Base-by-base conservation (phyloP, 2,797 vertebrate species). In the Synanceia verrucosa region DNA sequence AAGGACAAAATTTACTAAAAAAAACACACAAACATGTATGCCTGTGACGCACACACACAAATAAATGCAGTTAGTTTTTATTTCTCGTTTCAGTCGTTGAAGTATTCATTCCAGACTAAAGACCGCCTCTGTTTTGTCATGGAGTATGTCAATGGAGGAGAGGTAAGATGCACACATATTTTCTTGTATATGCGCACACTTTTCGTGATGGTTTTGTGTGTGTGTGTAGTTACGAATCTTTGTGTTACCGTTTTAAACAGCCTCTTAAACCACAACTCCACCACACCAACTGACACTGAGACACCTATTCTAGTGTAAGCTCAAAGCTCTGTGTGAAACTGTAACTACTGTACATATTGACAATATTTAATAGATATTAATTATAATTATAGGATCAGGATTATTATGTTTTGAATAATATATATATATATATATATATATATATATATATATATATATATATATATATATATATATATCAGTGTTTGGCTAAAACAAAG, bases 81-180 rank as follows among this genome's bases (percentile, higher is more conserved):
- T 78, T 85, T 95, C 87, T 87, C 81, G 78, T 96, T 95, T 91
- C 95, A 99, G 97, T 98, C 97, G 78, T 94, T 99, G 95, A 99
- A 98, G 94, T 98, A 99, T 89, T 98, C 97, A 79, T 99, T 99
- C 95, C 97, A 99, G 93, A 99, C 97, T 86, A 99, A 99, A 94
- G 97, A 99, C 91, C 97, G 97, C 76, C 95, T 99, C 82, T 99
- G 97, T 94, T 98, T 99, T 84, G 97, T 98, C 89, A 99, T 99
- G 97, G 97, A 99, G 84, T 99, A 99, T 88, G 97, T 99, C 88
- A 99, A 99, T 2, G 97, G 97, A 76, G 97, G 97, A 91, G 97
- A 99, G 97, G 97, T 98, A 90, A 94, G 94, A 78, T 3, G 39
- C n/a, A 33, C 16, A 46, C 39, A 16, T 21, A 23, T 34, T 16